Percentiles rank a stretch among this genome's conserved stretches.
Conservation (phyloP, 2,888 invertebrate genomes). For the Zaprionus lineosus region DNA sequence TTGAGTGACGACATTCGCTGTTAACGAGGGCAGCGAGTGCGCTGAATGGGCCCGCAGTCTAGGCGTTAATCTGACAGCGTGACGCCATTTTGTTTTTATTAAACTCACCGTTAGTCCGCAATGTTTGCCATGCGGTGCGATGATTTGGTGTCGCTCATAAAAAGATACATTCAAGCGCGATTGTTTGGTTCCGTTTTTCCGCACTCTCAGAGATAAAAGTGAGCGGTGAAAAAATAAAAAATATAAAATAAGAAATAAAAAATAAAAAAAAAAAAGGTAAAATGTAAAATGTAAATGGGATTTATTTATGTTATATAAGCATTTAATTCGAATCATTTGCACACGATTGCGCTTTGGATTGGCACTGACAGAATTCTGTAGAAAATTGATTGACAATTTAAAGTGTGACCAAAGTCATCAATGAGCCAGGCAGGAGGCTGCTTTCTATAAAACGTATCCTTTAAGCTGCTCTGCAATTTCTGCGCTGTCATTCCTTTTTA, state of each 20-base stretch:
- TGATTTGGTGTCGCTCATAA: conserved; percentile 7
- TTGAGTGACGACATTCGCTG: not conserved
- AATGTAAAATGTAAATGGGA: not conserved
- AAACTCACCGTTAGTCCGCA: conserved; percentile 22
- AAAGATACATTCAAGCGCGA: too few species aligned
- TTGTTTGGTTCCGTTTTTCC: not conserved
- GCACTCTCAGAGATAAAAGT: too few species aligned
- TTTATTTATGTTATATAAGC: not conserved
- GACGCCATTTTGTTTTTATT: conserved; percentile 46
- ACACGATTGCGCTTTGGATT: conserved; percentile 40
- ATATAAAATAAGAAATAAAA: too few species aligned
- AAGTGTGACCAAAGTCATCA: conserved; percentile 43
- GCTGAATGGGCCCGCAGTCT: conserved; percentile 31
- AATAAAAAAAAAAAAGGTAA: not conserved
- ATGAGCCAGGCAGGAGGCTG: conserved; percentile 28
- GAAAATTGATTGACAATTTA: conserved; percentile 14
- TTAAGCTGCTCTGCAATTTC: conserved; percentile 17
- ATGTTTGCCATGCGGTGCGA: not conserved
- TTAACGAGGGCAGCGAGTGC: conserved; percentile 9
- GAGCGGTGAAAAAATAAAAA: too few species aligned
- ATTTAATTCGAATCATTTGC: conserved; percentile 48
- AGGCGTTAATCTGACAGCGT: conserved; percentile 34
- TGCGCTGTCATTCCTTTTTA: conserved; percentile 52
- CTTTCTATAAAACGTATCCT: conserved; percentile 12
- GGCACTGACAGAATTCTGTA: conserved; percentile 46